These are phyloP conservation scores for Tetheella fluctuosa DNA, from an alignment of 2,888 invertebrate genomes.

Conservation along the genomic window DNA sequence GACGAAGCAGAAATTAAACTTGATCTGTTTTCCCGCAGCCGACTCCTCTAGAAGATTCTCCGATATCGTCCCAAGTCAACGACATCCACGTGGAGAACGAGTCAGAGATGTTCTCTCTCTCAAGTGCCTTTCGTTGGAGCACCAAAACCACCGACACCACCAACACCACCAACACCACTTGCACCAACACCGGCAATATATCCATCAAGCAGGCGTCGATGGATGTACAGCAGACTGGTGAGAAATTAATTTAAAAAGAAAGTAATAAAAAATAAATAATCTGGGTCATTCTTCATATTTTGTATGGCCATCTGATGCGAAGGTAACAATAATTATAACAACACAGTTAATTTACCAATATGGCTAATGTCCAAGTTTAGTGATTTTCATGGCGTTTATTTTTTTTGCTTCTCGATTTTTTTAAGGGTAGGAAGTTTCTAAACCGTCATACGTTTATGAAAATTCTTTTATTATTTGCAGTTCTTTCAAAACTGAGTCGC, in stretches of 20 bases:
- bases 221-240: slow-evolving; percentile 88
- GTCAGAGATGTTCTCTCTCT: slow-evolving; percentile 47
- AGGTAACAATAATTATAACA: too few relatives aligned
- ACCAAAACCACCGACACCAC: slow-evolving; percentile 16
- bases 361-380: too few relatives aligned
- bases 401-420: too few relatives aligned
- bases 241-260: too few relatives aligned
- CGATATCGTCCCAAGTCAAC: slow-evolving; percentile 37
- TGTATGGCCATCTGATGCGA: too few relatives aligned
- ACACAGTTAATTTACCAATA: too few relatives aligned
- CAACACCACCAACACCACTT: slow-evolving; percentile 34
- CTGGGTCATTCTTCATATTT: too few relatives aligned
- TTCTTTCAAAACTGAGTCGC: slow-evolving; percentile 89
- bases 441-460: not conserved
- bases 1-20: too few relatives aligned
- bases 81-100: slow-evolving; percentile 65
- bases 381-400: too few relatives aligned
- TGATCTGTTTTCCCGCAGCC: slow-evolving; percentile 30
- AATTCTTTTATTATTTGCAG: slow-evolving; percentile 57
- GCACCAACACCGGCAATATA: slow-evolving; percentile 52
- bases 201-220: slow-evolving; percentile 85
- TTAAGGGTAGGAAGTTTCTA: too few relatives aligned
- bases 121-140: slow-evolving; percentile 29
- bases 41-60: slow-evolving; percentile 37
- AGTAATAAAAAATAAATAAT: too few relatives aligned